Conservation (phyloP, 2,888 invertebrate species). For the Tipula unca region DNA sequence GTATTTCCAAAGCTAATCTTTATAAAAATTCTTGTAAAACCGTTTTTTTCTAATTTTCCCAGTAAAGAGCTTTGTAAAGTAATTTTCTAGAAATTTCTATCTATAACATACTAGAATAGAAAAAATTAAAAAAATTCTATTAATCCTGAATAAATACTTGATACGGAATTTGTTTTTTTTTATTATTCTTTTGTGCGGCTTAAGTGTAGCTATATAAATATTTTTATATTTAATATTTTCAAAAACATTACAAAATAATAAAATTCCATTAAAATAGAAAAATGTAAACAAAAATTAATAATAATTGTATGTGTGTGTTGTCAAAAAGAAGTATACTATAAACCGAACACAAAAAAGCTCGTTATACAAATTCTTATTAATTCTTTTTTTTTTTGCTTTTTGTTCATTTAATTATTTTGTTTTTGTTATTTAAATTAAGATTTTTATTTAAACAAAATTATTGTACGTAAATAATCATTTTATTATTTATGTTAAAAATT, state of each 20-base stretch:
- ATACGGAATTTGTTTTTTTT: not conserved
- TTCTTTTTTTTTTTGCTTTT: not conserved
- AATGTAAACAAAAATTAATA: not conserved
- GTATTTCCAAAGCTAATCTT: not conserved
- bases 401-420: not conserved
- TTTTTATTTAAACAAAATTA: not conserved
- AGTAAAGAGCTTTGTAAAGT: not conserved
- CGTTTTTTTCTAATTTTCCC: not conserved
- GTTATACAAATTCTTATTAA: not conserved
- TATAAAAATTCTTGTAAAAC: not conserved
- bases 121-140: not conserved
- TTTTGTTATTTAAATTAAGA: not conserved
- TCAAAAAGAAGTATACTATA: not conserved
- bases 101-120: not conserved
- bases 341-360: not conserved
- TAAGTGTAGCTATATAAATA: not conserved
- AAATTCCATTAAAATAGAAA: not conserved
- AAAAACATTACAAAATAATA: not conserved
- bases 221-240: not conserved
- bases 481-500: not conserved
- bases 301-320: not conserved
- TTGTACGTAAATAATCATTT: not conserved
- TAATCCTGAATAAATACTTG: not conserved
- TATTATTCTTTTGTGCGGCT: not conserved
- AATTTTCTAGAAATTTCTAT: not conserved